Conservation (phyloP, 2,797 vertebrate species). For the Holocentrus rufus region DNA sequence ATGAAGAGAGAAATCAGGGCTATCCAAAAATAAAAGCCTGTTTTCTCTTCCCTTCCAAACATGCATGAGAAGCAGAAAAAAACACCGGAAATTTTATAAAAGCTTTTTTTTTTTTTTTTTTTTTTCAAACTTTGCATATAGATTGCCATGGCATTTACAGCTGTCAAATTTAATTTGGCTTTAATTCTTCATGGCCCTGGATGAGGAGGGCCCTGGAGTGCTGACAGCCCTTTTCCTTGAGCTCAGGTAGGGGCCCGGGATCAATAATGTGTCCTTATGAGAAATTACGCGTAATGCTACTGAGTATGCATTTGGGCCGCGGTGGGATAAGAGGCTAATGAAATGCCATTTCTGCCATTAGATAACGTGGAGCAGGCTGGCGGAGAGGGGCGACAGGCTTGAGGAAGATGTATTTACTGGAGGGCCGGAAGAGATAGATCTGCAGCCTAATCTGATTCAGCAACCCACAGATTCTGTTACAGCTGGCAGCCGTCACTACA, state of each 20-base stretch:
- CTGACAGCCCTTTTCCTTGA: slow-evolving; percentile 92
- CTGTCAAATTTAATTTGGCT: slow-evolving; percentile 99
- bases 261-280: slow-evolving; percentile 99
- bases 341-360: slow-evolving; percentile 98
- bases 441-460: slow-evolving; percentile 83
- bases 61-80: slow-evolving; percentile 83
- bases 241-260: slow-evolving; percentile 90
- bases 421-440: slow-evolving; percentile 87
- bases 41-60: slow-evolving; percentile 82
- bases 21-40: slow-evolving; percentile 79
- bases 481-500: slow-evolving; percentile 46
- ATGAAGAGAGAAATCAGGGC: slow-evolving; percentile 20
- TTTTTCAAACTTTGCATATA: slow-evolving; percentile 93
- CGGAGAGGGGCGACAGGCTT: slow-evolving; percentile 71
- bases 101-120: slow-evolving; percentile 83
- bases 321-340: slow-evolving; percentile 95
- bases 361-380: slow-evolving; percentile 83
- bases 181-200: slow-evolving; percentile 96
- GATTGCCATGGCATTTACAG: slow-evolving; percentile 96
- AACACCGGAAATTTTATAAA: slow-evolving; percentile 90
- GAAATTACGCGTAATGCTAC: slow-evolving; percentile 96
- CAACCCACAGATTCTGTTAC: slow-evolving; percentile 58
- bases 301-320: slow-evolving; percentile 93
- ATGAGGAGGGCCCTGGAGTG: slow-evolving; percentile 87
- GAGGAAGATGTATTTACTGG: slow-evolving; percentile 87